phyloP scores from a whole-genome alignment of 1,140 invertebrate species.

The Ceratina japonica region DNA sequence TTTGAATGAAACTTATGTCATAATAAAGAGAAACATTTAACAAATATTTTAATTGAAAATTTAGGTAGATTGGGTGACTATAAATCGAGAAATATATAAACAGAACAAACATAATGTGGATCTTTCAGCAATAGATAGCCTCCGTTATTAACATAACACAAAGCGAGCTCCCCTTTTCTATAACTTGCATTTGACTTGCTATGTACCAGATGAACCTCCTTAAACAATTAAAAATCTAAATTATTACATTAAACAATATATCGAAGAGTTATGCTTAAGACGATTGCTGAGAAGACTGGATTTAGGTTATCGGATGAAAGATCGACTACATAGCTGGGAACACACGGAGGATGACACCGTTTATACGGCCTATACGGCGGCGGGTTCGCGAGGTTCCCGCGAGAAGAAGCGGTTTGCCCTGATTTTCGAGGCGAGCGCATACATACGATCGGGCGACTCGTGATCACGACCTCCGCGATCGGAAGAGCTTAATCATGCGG shows the following conservation, averaged over 20 bases:
- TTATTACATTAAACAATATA: neutral
- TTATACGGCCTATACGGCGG: neutral
- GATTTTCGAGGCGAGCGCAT: conserved; percentile 45
- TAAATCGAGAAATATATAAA: too few relatives aligned
- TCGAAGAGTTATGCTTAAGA: neutral
- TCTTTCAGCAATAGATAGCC: too few relatives aligned
- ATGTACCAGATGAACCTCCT: too few relatives aligned
- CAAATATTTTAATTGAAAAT: too few relatives aligned
- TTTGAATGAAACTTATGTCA: too few relatives aligned
- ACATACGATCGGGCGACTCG: conserved; percentile 42
- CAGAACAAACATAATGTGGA: too few relatives aligned
- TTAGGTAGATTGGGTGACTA: too few relatives aligned
- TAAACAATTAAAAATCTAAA: too few relatives aligned
- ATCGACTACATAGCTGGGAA: conserved; percentile 1
- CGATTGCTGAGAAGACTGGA: neutral
- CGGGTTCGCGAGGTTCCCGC: conserved; percentile 35
- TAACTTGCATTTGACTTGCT: too few relatives aligned
- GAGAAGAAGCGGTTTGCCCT: conserved; percentile 54
- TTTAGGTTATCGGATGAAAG: neutral
- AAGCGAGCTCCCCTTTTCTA: too few relatives aligned
- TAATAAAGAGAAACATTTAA: too few relatives aligned
- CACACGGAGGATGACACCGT: neutral
- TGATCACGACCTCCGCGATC: conserved; percentile 61
- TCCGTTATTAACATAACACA: too few relatives aligned
- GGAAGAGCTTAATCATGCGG: conserved; percentile 59